A percentile compares a stretch with the other conserved stretches of the same genome.
These are phyloP conservation scores for Psophia crepitans DNA, from an alignment of 2,113 vertebrate genomes.

Conservation along the genomic window DNA sequence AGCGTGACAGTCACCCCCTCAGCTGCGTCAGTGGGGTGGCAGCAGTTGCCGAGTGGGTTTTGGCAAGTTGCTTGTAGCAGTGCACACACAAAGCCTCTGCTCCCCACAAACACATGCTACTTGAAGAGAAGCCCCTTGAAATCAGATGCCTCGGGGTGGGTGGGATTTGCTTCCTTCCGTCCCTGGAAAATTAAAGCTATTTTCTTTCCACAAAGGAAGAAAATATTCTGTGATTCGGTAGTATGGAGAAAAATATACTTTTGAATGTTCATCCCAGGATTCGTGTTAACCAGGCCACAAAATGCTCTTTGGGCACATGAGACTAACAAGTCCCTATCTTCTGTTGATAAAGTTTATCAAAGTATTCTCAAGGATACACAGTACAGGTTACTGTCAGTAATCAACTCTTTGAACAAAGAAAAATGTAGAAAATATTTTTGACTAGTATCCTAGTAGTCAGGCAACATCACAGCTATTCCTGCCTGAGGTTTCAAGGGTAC, in stretches of 20 bases:
- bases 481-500: neutral
- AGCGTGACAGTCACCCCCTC: neutral
- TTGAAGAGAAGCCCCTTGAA: conserved; percentile 9
- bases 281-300: neutral
- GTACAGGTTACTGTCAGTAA: neutral
- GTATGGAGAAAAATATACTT: neutral
- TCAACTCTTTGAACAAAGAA: neutral
- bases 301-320: neutral
- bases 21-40: neutral
- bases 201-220: neutral
- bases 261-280: neutral
- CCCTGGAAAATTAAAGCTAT: neutral
- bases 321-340: neutral
- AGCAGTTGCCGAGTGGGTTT: neutral
- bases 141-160: neutral
- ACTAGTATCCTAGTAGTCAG: neutral
- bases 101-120: neutral
- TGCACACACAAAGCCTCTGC: neutral
- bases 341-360: neutral
- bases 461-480: neutral
- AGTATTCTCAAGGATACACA: neutral
- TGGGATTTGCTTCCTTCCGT: neutral
- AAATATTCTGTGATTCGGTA: neutral
- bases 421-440: no score
- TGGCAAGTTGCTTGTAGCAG: neutral